Percentiles rank a stretch among this genome's conserved stretches.
phyloP scores from a whole-genome alignment of 2,888 invertebrate species.

The Saturnia pavonia region DNA sequence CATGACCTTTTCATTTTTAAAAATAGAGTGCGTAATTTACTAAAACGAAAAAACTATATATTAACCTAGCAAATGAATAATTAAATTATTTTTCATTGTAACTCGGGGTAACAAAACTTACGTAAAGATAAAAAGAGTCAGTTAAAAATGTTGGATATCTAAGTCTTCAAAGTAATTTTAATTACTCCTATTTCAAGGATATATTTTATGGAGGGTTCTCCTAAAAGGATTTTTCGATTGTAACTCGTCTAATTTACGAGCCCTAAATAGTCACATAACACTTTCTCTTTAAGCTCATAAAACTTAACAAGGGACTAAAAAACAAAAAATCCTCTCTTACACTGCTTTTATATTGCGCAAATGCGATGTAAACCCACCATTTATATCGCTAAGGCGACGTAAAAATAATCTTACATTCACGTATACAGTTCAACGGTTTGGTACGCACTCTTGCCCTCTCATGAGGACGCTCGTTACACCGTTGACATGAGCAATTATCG shows the following conservation, averaged over 20 bases:
- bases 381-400: neutral
- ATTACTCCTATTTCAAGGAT: neutral
- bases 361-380: neutral
- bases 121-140: too few relatives aligned
- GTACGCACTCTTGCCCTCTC: slow-evolving; percentile 10
- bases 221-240: neutral
- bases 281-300: neutral
- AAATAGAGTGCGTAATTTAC: neutral
- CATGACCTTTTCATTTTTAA: too few relatives aligned
- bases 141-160: too few relatives aligned
- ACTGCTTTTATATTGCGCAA: neutral
- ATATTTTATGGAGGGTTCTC: neutral
- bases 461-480: slow-evolving; percentile 27
- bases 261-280: neutral
- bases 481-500: slow-evolving; percentile 41
- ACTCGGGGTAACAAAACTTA: neutral
- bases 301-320: slow-evolving; percentile 12
- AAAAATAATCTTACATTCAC: slow-evolving; percentile 5
- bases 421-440: slow-evolving; percentile 7
- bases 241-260: neutral
- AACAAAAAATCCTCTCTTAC: slow-evolving; percentile 6
- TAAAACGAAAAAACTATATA: neutral
- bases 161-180: neutral
- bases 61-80: neutral
- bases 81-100: neutral